These are phyloP conservation scores for Lampris megalopsis DNA, from an alignment of 2,113 vertebrate species.

Conservation along the genomic window DNA sequence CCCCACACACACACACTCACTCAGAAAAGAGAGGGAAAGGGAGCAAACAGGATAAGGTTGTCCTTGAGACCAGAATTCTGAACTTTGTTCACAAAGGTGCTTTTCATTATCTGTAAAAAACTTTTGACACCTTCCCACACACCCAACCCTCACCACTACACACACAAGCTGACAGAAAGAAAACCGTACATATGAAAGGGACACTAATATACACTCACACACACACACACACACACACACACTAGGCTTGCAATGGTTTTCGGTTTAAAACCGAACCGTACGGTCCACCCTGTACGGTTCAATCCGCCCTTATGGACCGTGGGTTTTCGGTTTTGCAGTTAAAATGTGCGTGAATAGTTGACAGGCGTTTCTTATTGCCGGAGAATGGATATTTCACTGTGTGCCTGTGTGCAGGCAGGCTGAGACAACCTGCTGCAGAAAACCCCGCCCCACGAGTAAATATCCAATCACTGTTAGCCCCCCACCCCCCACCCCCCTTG, in stretches of 20 bases:
- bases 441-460: too few species aligned
- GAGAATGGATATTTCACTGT: too few species aligned
- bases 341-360: too few species aligned
- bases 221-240: slow-evolving; percentile 12
- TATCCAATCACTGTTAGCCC: too few species aligned
- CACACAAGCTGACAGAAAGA: slow-evolving; percentile 24
- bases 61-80: slow-evolving; percentile 10
- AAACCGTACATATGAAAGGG: background rate
- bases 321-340: too few species aligned
- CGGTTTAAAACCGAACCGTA: too few species aligned
- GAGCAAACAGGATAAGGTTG: background rate
- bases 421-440: too few species aligned
- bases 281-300: too few species aligned
- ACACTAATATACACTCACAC: background rate
- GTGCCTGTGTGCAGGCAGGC: too few species aligned
- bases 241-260: background rate
- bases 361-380: too few species aligned
- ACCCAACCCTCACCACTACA: slow-evolving; percentile 17
- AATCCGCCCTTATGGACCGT: too few species aligned
- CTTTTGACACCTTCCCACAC: slow-evolving; percentile 5
- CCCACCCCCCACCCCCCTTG: too few species aligned
- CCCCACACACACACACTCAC: slow-evolving; percentile 20
- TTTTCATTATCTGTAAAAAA: slow-evolving; percentile 54
- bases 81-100: slow-evolving; percentile 64
- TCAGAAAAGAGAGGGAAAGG: slow-evolving; percentile 38